Base-by-base conservation (phyloP, 2,113 vertebrate species). In the Pagrus major region DNA sequence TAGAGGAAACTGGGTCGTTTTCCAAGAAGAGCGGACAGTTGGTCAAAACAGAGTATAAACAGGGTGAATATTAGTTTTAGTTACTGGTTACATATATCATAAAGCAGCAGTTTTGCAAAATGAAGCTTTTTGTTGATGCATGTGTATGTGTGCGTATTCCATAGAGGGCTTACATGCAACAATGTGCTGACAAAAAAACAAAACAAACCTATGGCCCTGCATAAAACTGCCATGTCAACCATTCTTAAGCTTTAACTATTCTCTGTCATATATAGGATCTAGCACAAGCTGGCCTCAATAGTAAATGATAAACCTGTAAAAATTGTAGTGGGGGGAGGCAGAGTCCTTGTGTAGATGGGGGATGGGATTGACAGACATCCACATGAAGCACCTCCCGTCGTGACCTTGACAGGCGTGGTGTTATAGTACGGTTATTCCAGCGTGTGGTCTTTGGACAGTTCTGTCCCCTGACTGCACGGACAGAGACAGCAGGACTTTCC, bases 351-450 rank as follows among this genome's bases (percentile, higher is more conserved):
- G 68, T 63, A 31, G 79, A 76, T 78, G 88, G 86, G 90, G 89
- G 84, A 77, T 70, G 90, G 86, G 81, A 46, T 52, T 85, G 88
- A 87, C 85, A 86, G 81, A 76, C 82, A 67, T 81, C 78, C 67
- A n/a, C 81, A 89, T 92, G 78, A 78, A 79, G 84, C 68, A 77
- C 83, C 84, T 81, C 61, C 76, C 77, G 76, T 73, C 18, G 4
- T 88, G 91, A 90, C 91, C 90, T 93, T 93, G 89, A 84, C 82
- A 82, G 84, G 76, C 70, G 39, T 39, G 33, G 63, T 39, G 71
- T 71, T 80, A 18, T 51, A 73, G 65, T 64, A 31, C 2, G 42
- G 63, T 60, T 49, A 47, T 73, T 74, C 65, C 39, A 51, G 71
- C 58, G 9, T 71, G 61, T 29, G 51, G 68, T 76, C 71, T 51